These are phyloP conservation scores for Zaprionus lineosus DNA, from an alignment of 2,888 invertebrate species.

Conservation along the genomic window DNA sequence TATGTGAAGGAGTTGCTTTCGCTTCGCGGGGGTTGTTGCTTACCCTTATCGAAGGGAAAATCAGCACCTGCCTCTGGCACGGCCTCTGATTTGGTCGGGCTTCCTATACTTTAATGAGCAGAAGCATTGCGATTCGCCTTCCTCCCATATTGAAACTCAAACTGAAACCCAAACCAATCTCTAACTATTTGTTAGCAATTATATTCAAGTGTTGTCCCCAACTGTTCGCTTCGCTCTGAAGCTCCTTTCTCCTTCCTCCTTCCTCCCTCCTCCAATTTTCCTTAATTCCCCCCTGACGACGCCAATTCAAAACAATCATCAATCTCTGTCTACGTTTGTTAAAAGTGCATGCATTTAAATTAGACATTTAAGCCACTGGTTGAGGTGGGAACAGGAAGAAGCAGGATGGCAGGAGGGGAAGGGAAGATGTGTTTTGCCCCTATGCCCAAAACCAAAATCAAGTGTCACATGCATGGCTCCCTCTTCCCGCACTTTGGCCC, in stretches of 20 bases:
- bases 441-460: constrained; percentile 19
- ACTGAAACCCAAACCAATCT: background rate
- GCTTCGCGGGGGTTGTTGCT: constrained; percentile 19
- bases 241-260: no score
- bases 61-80: constrained; percentile 52
- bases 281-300: background rate
- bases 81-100: no score
- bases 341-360: constrained; percentile 82
- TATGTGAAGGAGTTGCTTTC: constrained; percentile 57
- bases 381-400: constrained; percentile 14
- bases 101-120: constrained; percentile 39
- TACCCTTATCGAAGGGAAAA: constrained; percentile 54
- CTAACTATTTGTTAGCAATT: constrained; percentile 62
- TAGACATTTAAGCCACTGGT: constrained; percentile 79
- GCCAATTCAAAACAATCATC: constrained; percentile 75
- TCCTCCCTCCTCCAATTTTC: background rate
- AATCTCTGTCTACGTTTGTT: constrained; percentile 79
- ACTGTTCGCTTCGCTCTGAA: no score
- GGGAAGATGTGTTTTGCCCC: no score
- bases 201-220: constrained; percentile 25
- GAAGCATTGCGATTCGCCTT: constrained; percentile 20
- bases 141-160: no score
- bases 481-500: background rate
- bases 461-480: constrained; percentile 46
- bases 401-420: no score